Evolutionary conservation across 2,113 vertebrate genomes (phyloP).

Genomic region (Sterna hirundo): DNA sequence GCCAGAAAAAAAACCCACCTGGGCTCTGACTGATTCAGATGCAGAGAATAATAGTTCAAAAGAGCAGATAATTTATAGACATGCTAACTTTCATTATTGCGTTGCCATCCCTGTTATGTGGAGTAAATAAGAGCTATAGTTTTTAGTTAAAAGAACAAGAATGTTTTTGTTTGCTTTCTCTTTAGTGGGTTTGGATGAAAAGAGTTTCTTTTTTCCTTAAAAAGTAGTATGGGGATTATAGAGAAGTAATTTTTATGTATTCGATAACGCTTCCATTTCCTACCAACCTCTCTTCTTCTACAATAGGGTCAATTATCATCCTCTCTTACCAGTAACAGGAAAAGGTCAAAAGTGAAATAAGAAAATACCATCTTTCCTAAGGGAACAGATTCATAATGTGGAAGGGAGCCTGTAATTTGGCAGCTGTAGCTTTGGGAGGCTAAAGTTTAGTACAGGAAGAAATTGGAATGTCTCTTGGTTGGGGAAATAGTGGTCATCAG

Average conservation of each 20-base stretch:
- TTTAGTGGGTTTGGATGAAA: not conserved
- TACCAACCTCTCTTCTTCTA: not conserved
- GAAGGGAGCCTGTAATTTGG: constrained; percentile 43
- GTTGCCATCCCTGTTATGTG: not conserved
- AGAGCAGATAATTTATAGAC: not conserved
- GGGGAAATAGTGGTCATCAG: constrained; percentile 30
- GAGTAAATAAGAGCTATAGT: not conserved
- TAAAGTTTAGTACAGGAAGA: constrained; percentile 49
- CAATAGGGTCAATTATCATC: constrained; percentile 39
- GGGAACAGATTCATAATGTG: constrained; percentile 44
- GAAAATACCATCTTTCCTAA: constrained; percentile 44
- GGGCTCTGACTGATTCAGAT: not conserved
- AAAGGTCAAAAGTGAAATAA: constrained; percentile 60
- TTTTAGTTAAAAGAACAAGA: not conserved
- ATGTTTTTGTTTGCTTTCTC: not conserved
- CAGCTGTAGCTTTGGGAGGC: constrained; percentile 52
- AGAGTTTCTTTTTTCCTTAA: not conserved
- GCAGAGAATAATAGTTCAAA: not conserved
- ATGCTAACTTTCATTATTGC: not conserved
- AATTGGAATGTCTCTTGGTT: constrained; percentile 67
- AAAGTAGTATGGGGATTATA: not conserved
- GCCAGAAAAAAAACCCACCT: too few relatives aligned
- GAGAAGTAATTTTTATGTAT: not conserved
- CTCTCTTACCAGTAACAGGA: constrained; percentile 20
- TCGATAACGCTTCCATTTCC: not conserved